Evolutionary conservation across 92 coral and sea anemone genomes (phyloP).

Genomic region (Phenganax stokvisi): DNA sequence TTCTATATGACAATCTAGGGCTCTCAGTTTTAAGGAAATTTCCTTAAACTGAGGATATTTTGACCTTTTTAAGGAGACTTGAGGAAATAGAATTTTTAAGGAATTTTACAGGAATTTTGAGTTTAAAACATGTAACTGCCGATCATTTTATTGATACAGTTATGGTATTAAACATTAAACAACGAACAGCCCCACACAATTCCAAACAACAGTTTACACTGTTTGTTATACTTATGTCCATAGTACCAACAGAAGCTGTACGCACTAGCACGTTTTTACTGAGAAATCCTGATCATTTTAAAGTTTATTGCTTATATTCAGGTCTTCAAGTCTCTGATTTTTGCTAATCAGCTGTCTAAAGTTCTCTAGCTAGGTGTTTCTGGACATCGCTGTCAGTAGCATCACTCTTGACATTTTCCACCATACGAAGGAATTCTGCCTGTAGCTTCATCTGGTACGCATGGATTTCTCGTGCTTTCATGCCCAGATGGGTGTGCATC

Average conservation of each 20-base stretch:
- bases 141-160: neutral
- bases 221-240: neutral
- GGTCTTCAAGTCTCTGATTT: neutral
- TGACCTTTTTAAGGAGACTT: neutral
- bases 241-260: neutral
- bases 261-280: neutral
- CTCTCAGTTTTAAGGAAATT: no score
- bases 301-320: neutral
- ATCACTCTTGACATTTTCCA: slow-evolving; percentile 2
- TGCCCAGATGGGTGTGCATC: slow-evolving; percentile 1
- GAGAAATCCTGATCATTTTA: neutral
- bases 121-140: neutral
- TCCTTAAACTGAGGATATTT: neutral
- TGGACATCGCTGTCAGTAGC: neutral
- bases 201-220: neutral
- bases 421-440: neutral
- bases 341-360: neutral
- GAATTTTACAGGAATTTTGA: neutral
- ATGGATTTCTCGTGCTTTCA: neutral
- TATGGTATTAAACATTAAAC: neutral
- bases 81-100: neutral
- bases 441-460: neutral
- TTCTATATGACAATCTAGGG: no score
- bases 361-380: neutral
- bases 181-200: neutral